phyloP scores from a whole-genome alignment of 2,113 vertebrate genomes.

The Crotalus viridis region DNA sequence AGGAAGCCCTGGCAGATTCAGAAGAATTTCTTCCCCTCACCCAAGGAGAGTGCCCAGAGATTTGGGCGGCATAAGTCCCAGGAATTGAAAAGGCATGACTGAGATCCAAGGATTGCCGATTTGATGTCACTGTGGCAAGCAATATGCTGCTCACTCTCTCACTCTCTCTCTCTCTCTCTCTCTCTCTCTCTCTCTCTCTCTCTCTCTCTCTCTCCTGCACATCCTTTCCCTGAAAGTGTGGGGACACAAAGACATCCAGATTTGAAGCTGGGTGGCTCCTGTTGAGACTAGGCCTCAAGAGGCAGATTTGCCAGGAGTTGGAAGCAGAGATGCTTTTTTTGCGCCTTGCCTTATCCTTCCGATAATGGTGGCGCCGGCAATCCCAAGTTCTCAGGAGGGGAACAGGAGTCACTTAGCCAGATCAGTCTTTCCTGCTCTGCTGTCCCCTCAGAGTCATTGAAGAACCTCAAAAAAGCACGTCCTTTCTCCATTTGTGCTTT shows the following conservation, averaged over 20 bases:
- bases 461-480: background rate
- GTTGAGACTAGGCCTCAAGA: background rate
- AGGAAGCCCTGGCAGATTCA: constrained; percentile 39
- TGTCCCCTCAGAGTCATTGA: background rate
- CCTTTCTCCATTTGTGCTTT: background rate
- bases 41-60: constrained; percentile 2
- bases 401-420: background rate
- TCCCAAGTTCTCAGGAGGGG: background rate
- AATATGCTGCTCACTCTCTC: background rate
- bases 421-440: background rate
- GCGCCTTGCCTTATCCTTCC: background rate
- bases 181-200: background rate
- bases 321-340: background rate
- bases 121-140: too few relatives aligned
- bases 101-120: constrained; percentile 4
- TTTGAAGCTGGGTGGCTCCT: background rate
- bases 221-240: background rate
- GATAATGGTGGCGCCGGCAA: background rate
- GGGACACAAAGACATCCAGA: background rate
- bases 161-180: too few relatives aligned
- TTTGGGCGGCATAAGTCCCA: background rate
- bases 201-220: background rate
- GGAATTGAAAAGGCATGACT: constrained; percentile 54
- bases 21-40: rapidly evolving
- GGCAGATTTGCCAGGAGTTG: background rate